phyloP scores from a whole-genome alignment of 2,888 invertebrate genomes.

The Cosmorhoe ocellata region DNA sequence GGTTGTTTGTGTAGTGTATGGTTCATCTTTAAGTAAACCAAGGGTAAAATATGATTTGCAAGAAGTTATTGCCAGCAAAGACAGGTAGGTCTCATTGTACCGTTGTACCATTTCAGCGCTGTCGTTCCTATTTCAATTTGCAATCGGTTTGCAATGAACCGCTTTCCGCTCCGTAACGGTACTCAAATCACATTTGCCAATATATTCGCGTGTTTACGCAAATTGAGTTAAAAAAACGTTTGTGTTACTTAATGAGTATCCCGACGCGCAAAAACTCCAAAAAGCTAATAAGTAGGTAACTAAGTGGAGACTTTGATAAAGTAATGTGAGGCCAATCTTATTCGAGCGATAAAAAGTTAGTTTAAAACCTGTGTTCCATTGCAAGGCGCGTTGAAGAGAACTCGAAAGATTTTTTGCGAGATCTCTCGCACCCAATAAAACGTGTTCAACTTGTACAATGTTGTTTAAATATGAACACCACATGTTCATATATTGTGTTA shows the following conservation, averaged over 20 bases:
- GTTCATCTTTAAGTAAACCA: too few relatives aligned
- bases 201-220: conserved; percentile 9
- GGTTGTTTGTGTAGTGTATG: too few relatives aligned
- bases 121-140: conserved; percentile 1
- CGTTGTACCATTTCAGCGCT: background rate
- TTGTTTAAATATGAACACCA: too few relatives aligned
- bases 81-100: background rate
- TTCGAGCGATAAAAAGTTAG: conserved; percentile 3
- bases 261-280: conserved; percentile 2
- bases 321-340: background rate
- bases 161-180: conserved; percentile 3
- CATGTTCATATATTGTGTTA: too few relatives aligned
- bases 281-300: background rate
- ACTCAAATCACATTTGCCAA: conserved; percentile 1
- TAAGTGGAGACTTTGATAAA: conserved; percentile 1
- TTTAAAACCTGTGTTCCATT: background rate
- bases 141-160: conserved; percentile 2
- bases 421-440: too few relatives aligned
- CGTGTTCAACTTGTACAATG: too few relatives aligned
- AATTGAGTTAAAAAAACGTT: conserved; percentile 4
- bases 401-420: too few relatives aligned
- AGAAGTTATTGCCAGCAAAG: too few relatives aligned
- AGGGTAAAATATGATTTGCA: too few relatives aligned
- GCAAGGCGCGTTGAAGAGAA: too few relatives aligned
- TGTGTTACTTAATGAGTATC: conserved; percentile 10